Percentiles rank a stretch among this genome's conserved stretches.
Evolutionary conservation across 92 coral and sea anemone genomes (phyloP).

Genomic region (Chrysogorgia sp.): DNA sequence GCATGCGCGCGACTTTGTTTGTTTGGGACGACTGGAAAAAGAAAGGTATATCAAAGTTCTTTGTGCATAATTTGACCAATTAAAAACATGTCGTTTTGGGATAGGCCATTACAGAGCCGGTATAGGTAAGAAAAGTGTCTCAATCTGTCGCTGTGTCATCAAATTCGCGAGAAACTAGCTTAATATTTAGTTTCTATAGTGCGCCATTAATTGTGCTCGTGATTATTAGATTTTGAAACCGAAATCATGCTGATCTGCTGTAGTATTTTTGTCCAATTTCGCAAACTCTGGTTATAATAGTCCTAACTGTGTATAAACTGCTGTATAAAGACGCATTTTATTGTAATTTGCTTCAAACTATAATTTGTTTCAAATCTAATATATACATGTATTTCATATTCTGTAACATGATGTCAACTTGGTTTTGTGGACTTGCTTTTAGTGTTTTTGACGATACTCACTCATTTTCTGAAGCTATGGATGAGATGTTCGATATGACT

Average conservation of each 20-base stretch:
- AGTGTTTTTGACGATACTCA: conserved; percentile 29
- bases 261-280: no score
- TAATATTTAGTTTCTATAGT: background rate
- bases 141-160: background rate
- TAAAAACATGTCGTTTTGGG: conserved; percentile 33
- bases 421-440: background rate
- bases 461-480: conserved; percentile 23
- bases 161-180: background rate
- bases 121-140: conserved; percentile 29
- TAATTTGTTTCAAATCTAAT: background rate
- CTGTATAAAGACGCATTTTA: no score
- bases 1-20: no score
- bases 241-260: no score
- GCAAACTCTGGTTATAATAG: no score
- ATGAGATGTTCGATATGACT: conserved; percentile 44
- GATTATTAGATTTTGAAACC: background rate
- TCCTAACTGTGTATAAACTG: no score
- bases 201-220: background rate
- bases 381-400: background rate
- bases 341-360: no score
- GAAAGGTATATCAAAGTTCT: no score
- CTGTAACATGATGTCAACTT: background rate
- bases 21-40: no score
- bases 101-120: conserved; percentile 41
- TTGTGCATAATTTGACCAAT: no score